Evolutionary conservation across 2,113 vertebrate genomes (phyloP).

Genomic region (Geothlypis trichas): DNA sequence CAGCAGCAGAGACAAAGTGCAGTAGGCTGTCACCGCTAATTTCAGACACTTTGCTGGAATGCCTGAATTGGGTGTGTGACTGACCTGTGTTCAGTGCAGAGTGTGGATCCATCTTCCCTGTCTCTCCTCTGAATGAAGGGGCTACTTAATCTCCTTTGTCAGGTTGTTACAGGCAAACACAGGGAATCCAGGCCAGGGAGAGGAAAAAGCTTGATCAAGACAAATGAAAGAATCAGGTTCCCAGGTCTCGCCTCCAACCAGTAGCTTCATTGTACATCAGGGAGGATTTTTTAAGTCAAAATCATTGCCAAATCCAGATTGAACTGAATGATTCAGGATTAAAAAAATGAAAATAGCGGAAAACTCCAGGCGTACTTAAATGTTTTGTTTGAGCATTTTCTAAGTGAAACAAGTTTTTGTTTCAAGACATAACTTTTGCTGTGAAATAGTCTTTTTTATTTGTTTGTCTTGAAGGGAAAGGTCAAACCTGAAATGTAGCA

Average conservation of each 20-base stretch:
- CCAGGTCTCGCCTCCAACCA: neutral
- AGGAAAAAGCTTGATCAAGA: conserved; percentile 7
- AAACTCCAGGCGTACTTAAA: neutral
- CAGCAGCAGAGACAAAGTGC: neutral
- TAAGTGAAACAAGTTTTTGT: neutral
- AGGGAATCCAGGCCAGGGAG: neutral
- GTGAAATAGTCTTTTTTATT: neutral
- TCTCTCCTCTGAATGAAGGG: neutral
- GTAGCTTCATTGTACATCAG: neutral
- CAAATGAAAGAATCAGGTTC: conserved; percentile 22
- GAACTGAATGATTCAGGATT: neutral
- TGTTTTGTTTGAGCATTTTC: conserved; percentile 8
- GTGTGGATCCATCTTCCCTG: neutral
- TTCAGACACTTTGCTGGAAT: neutral
- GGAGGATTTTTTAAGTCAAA: conserved; percentile 18
- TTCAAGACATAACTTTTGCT: conserved; percentile 3
- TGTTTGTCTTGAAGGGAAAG: neutral
- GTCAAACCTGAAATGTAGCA: conserved; percentile 14
- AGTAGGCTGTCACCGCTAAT: neutral
- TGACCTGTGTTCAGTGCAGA: neutral
- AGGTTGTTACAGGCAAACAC: neutral
- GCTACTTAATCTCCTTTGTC: neutral
- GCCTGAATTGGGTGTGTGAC: neutral
- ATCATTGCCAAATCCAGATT: conserved; percentile 26
- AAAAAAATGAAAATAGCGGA: neutral